Base-by-base conservation (phyloP, 1,140 invertebrate species). In the Drosophila athabasca region DNA sequence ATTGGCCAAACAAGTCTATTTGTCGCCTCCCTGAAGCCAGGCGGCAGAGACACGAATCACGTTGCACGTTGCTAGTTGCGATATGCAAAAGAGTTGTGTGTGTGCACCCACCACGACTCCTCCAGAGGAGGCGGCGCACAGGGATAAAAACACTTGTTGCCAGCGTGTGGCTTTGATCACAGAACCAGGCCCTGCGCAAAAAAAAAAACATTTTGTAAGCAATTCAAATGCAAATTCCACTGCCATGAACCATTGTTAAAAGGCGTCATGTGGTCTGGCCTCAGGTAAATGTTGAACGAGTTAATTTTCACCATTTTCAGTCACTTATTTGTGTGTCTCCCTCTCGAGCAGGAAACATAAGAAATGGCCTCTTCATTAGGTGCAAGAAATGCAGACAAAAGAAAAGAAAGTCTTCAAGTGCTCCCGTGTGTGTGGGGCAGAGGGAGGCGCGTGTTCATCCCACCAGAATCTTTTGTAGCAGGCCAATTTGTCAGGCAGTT, bases 1-100 rank as follows among this genome's bases (percentile, higher is more conserved):
- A 87, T 85, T 82, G 82, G 78, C 78, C 69, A 82, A 78, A 85
- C 78, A 85, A 85, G 82, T 87, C 78, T 85, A 85, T 85, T 85
- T 85, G 81, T 87, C 81, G 82, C 82, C 81, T 67, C 59, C 52
- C 50, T 49, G 35, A 39, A 39, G 35, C 35, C 68, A 26, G 41
- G 54, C 52, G 44, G 51, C 68, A 41, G 35, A 52, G 35, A 62
- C 35, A 65, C 83, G 82, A 70, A 73, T 54, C 75, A 70, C 66
- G 75, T 78, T 62, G 35, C 35, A 39, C 35, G 35, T 11, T 35
- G 7, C 29, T 0, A 2, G 8, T 7, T 35, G 67, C 69, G 62
- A 65, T 85, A 85, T 85, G 82, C 74, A 78, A 85, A 85, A 77
- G 60, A 84, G 54, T 43, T 53, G 24, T 26, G 31, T 35, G 9